Evolutionary conservation across 2,797 vertebrate species (phyloP).

Genomic region (Limnodromus scolopaceus): DNA sequence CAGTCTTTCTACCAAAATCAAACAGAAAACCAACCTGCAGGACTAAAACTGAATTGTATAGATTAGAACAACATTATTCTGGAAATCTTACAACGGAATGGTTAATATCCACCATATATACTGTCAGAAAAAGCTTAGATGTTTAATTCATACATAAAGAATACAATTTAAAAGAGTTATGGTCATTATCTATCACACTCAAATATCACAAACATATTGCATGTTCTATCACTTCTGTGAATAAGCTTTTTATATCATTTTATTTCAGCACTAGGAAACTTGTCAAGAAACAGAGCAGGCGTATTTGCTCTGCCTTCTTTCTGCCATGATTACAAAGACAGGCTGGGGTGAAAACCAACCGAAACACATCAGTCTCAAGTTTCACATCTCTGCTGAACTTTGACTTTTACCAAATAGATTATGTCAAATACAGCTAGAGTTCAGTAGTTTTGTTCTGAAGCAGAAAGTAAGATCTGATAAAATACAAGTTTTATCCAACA

Average conservation of each 20-base stretch:
- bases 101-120: neutral
- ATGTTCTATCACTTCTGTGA: neutral
- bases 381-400: neutral
- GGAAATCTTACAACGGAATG: neutral
- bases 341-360: neutral
- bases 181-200: neutral
- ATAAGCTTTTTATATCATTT: neutral
- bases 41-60: neutral
- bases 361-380: neutral
- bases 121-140: neutral
- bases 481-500: neutral
- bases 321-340: neutral
- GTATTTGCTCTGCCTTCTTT: neutral
- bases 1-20: neutral
- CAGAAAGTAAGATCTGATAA: neutral
- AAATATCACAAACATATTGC: neutral
- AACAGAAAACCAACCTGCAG: neutral
- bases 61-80: neutral
- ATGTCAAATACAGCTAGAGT: neutral
- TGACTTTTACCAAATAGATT: neutral
- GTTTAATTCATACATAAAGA: neutral
- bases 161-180: neutral
- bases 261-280: neutral
- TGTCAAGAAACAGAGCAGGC: neutral
- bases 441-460: neutral